These are phyloP conservation scores for Cossypha caffra DNA, from an alignment of 2,797 vertebrate genomes.

Conservation along the genomic window DNA sequence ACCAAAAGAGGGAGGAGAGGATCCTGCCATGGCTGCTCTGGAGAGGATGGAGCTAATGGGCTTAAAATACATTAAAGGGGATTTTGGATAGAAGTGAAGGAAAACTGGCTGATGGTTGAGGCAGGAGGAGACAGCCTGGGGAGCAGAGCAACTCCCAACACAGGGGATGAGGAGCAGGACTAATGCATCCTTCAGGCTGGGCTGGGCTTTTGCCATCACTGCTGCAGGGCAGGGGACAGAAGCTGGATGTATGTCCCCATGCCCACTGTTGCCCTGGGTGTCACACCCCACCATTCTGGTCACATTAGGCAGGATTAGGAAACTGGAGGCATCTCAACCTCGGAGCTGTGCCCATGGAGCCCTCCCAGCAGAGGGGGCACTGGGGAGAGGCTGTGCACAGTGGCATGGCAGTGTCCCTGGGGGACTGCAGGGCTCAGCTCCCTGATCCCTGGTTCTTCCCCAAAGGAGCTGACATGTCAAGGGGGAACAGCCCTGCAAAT, in stretches of 20 bases:
- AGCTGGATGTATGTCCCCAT: neutral
- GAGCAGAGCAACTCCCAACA: neutral
- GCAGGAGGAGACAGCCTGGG: neutral
- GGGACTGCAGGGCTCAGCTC: neutral
- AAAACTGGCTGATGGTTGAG: neutral
- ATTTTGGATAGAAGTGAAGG: constrained; percentile 1
- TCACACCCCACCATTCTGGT: neutral
- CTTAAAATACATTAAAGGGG: constrained; percentile 18
- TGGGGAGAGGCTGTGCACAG: rapidly evolving
- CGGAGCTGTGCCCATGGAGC: rapidly evolving
- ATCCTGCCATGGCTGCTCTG: neutral
- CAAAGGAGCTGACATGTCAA: rapidly evolving
- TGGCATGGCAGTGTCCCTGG: rapidly evolving
- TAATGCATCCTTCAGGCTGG: neutral
- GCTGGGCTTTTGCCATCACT: neutral
- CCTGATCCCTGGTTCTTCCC: neutral
- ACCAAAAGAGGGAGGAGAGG: neutral
- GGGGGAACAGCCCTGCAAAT: neutral
- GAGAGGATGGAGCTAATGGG: neutral
- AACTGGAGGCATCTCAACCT: neutral
- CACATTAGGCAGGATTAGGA: neutral
- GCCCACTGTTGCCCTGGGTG: rapidly evolving
- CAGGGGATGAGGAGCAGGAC: neutral
- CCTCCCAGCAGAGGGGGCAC: neutral
- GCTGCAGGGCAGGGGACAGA: neutral